A percentile compares a stretch with the other conserved stretches of the same genome.
These are phyloP conservation scores for Hypselothyrea guttata DNA, from an alignment of 2,888 invertebrate species.

Conservation along the genomic window DNA sequence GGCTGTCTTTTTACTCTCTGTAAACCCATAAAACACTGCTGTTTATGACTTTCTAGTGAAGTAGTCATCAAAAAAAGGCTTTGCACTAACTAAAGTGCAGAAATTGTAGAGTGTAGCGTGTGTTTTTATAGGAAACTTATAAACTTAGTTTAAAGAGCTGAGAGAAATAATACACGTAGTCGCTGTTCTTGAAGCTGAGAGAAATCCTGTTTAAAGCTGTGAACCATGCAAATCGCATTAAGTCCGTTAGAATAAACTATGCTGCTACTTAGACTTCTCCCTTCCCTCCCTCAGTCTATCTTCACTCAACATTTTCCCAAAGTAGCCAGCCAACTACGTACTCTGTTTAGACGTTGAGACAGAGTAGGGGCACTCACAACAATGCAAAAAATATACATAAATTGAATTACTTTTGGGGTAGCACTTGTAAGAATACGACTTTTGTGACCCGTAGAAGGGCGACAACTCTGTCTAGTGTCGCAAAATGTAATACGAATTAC, in stretches of 20 bases:
- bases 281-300: neutral
- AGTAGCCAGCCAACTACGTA: conserved; percentile 35
- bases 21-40: conserved; percentile 17
- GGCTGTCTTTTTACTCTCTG: conserved; percentile 3
- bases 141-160: neutral
- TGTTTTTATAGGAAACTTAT: too few relatives aligned
- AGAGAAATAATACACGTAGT: neutral
- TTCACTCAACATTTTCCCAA: neutral
- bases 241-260: neutral
- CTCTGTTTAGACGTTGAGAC: too few relatives aligned
- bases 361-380: conserved; percentile 12
- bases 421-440: conserved; percentile 39
- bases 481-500: conserved; percentile 24
- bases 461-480: conserved; percentile 21
- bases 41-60: conserved; percentile 32
- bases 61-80: conserved; percentile 19
- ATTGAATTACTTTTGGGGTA: conserved; percentile 54
- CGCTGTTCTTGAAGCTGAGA: conserved; percentile 16
- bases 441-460: conserved; percentile 7
- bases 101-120: conserved; percentile 21
- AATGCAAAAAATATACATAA: conserved; percentile 31
- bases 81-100: conserved; percentile 32
- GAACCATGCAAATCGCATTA: conserved; percentile 55
- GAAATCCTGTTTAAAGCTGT: conserved; percentile 38
- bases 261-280: neutral